These are phyloP conservation scores for Alligator mississippiensis DNA, from an alignment of 2,113 vertebrate genomes.

Conservation along the genomic window DNA sequence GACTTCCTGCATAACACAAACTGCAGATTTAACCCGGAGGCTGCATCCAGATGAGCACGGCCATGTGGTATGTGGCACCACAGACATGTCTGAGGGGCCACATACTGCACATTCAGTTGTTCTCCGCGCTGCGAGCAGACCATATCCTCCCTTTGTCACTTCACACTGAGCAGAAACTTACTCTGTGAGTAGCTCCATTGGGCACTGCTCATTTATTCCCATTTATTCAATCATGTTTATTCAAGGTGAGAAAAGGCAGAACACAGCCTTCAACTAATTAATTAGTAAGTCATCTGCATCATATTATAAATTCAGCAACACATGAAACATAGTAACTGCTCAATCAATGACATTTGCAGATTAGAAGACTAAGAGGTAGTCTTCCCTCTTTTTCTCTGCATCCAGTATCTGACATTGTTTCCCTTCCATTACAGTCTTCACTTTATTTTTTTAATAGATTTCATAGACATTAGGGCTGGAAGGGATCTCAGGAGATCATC, in stretches of 20 bases:
- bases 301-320: neutral
- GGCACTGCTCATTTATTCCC: neutral
- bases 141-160: neutral
- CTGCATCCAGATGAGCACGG: no score
- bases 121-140: neutral
- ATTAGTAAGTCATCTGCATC: neutral
- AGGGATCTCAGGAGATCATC: no score
- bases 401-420: neutral
- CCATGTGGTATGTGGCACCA: no score
- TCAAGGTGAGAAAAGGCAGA: neutral
- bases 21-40: no score
- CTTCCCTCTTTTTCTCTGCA: neutral
- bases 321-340: neutral
- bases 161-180: neutral
- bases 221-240: neutral
- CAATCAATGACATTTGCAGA: neutral
- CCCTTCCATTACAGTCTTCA: neutral
- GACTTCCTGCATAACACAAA: rapidly evolving
- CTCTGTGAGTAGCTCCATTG: neutral
- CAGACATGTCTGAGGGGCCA: no score
- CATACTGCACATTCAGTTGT: no score
- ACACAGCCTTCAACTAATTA: neutral
- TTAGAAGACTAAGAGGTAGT: neutral
- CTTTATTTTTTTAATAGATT: neutral
- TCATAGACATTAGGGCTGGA: no score